Percentiles rank a stretch among this genome's conserved stretches.
Evolutionary conservation across 2,888 invertebrate genomes (phyloP).

Genomic region (Mactromeris polynyma): DNA sequence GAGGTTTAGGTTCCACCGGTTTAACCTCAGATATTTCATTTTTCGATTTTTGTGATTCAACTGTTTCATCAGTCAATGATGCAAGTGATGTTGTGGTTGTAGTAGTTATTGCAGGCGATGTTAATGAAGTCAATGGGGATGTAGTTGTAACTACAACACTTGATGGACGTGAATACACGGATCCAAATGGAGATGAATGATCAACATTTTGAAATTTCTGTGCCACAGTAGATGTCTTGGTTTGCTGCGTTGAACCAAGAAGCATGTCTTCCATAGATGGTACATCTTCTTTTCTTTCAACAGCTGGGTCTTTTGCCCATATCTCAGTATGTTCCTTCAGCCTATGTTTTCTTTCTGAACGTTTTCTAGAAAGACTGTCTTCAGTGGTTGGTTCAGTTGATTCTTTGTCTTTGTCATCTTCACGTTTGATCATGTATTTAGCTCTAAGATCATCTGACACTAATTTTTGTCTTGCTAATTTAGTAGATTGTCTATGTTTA

Average conservation of each 20-base stretch:
- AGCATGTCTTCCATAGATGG: constrained; percentile 61
- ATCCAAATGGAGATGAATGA: constrained; percentile 64
- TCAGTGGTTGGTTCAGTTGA: constrained; percentile 12
- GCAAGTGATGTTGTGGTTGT: constrained; percentile 5
- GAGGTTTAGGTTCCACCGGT: background rate
- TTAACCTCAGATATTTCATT: constrained; percentile 33
- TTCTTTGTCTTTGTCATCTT: constrained; percentile 48
- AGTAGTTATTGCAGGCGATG: constrained; percentile 29
- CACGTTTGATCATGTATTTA: constrained; percentile 65
- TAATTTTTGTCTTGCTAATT: constrained; percentile 66
- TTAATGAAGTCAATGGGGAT: constrained; percentile 37
- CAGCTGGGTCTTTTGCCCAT: constrained; percentile 38
- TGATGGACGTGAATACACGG: constrained; percentile 52
- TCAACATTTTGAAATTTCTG: constrained; percentile 52
- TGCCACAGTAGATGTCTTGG: constrained; percentile 39
- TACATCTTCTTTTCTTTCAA: constrained; percentile 31
- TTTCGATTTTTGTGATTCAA: constrained; percentile 29
- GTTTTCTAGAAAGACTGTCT: constrained; percentile 45
- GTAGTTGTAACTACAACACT: constrained; percentile 20
- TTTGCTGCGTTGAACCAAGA: constrained; percentile 44
- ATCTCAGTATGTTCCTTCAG: constrained; percentile 56
- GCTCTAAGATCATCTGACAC: constrained; percentile 70
- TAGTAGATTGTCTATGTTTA: constrained; percentile 49
- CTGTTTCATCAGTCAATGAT: constrained; percentile 12
- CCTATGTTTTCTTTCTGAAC: constrained; percentile 50